Evolutionary conservation across 1,140 invertebrate genomes (phyloP), one percentile per base, ranked within the genome.

Genomic region (Tetraneura akinire): DNA sequence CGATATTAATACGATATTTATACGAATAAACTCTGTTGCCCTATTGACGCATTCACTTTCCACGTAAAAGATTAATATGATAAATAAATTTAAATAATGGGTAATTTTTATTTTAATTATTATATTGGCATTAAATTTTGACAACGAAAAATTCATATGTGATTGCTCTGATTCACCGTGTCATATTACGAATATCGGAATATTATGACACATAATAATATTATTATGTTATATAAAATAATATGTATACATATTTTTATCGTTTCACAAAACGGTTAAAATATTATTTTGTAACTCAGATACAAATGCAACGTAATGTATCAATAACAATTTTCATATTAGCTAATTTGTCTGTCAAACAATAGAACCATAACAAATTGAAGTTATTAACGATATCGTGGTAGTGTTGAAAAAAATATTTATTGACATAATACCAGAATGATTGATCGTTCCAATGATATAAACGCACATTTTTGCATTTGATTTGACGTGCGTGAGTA

Each of bases 291-390:
- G 18, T 64, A 64, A 64, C 10, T 0, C 0, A 21, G 9, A 14
- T 37, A 42, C 32, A 37, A 1, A 11, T 6, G 21, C 29, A 37
- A 37, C 10, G 5, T 37, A 4, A 37, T 47, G 11, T 47, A 14
- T 14, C 10, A 64, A 32, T 13, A 3, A 14, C 16, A 10, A n/a
- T 37, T 10, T n/a, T 42, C n/a, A 37, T 64, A n/a, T 64, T 64
- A 13, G 62, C 37, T 29, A 37, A 64, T 64, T 64, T 64, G 11
- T 21, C 8, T n/a, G 18, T 10, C 29, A 11, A 42, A 21, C 32
- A 9, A 42, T 18, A 64, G 62, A 32, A 21, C 29, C 62, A 64
- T 10, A 42, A 64, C 62, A 42, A 64, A 64, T 64, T 42, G 62
- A 42, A n/a, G 62, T 42, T n/a, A 37, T 37, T 13, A 64, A 64